Evolutionary conservation across 92 coral and sea anemone genomes (phyloP).

Genomic region (Palythoa caribaeorum): DNA sequence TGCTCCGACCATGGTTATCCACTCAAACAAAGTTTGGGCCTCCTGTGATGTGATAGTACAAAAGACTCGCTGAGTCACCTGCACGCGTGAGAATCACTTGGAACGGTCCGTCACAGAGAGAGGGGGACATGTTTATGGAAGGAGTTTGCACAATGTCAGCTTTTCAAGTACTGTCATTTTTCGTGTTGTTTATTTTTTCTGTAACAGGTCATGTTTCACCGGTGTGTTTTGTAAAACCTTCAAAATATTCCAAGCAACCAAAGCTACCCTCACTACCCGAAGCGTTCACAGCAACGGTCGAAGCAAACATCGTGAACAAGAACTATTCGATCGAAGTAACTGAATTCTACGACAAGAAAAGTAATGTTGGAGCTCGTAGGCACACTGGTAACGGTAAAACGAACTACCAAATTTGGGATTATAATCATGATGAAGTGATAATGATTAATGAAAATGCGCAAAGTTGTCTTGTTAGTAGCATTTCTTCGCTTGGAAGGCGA

Average conservation of each 20-base stretch:
- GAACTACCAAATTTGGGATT: conserved; percentile 63
- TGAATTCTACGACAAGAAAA: conserved; percentile 70
- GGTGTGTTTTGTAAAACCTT: conserved; percentile 51
- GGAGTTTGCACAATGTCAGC: not conserved
- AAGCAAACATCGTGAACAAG: conserved; percentile 64
- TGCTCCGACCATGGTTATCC: too few relatives aligned
- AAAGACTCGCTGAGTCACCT: too few relatives aligned
- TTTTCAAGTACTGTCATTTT: not conserved
- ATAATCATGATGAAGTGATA: conserved; percentile 69
- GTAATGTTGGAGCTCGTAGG: conserved; percentile 61
- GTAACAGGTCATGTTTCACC: conserved; percentile 49
- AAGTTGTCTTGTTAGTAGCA: conserved; percentile 57
- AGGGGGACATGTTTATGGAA: too few relatives aligned
- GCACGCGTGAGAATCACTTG: too few relatives aligned
- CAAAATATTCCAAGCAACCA: conserved; percentile 45
- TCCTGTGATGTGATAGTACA: too few relatives aligned
- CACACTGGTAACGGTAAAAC: conserved; percentile 48
- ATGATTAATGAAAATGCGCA: conserved; percentile 33
- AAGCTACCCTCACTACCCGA: conserved; percentile 73
- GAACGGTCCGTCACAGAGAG: not conserved
- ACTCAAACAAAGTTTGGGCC: too few relatives aligned
- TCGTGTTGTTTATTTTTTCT: conserved; percentile 21
- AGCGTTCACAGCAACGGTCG: conserved; percentile 65
- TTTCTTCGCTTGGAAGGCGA: conserved; percentile 1
- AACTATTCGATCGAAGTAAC: conserved; percentile 60